Evolutionary conservation across 2,797 vertebrate genomes (phyloP).

Genomic region (Schizopygopsis pylzovi): DNA sequence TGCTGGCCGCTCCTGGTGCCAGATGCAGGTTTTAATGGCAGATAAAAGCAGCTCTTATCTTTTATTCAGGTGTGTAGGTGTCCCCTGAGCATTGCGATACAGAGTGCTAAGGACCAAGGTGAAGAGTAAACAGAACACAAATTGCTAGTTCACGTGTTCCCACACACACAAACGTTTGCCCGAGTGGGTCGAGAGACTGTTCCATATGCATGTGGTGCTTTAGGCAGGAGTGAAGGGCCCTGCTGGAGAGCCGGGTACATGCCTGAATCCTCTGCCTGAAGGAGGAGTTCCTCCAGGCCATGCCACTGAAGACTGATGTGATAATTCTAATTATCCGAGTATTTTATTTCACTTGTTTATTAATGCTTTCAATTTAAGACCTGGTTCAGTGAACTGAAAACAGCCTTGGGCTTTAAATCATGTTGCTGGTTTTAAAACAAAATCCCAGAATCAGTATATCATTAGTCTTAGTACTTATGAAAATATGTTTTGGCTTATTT

Average conservation of each 20-base stretch:
- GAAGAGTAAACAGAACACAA: constrained; percentile 63
- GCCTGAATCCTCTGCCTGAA: constrained; percentile 18
- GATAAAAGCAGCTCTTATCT: constrained; percentile 81
- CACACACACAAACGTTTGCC: constrained; percentile 63
- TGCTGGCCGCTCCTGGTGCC: background rate
- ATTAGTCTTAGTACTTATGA: background rate
- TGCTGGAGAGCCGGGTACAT: constrained; percentile 60
- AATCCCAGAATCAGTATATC: background rate
- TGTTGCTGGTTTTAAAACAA: background rate
- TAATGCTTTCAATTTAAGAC: background rate
- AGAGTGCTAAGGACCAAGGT: constrained; percentile 64
- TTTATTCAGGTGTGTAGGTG: constrained; percentile 81
- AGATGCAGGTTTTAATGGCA: constrained; percentile 76
- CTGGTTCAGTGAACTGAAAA: background rate
- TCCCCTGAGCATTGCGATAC: constrained; percentile 70
- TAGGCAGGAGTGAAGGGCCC: constrained; percentile 65
- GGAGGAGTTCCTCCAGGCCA: constrained; percentile 2
- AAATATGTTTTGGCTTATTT: background rate
- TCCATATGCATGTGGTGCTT: constrained; percentile 75
- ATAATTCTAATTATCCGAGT: constrained; percentile 11
- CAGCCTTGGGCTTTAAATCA: constrained; percentile 6
- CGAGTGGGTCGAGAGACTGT: constrained; percentile 63
- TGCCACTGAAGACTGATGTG: background rate
- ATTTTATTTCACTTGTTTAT: background rate
- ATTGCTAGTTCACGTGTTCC: constrained; percentile 29